Base-by-base conservation (phyloP, 2,888 invertebrate species). In the Amorpha juglandis region DNA sequence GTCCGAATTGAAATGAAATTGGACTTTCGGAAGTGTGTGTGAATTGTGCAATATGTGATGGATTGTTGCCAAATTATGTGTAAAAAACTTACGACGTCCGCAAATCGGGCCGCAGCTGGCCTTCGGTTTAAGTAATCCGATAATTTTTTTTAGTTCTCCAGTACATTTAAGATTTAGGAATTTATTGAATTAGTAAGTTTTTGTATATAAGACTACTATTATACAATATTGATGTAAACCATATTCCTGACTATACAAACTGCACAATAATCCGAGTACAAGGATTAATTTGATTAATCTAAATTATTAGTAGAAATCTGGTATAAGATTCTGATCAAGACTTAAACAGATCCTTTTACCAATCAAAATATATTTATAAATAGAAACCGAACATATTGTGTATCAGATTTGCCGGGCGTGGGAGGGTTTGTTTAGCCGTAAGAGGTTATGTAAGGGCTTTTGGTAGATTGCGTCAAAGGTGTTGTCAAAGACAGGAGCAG, bases 1-100 rank as follows among this genome's bases (percentile, higher is more conserved):
- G 91, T 90, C 88, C 88, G 87, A 89, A 88, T 86, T 82, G 86
- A 88, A 91, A 85, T 84, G 82, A 88, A 91, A 90, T 91, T 91
- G 88, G 86, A 89, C 87, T 87, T 84, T 92, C 91, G 92, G 93
- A 92, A 93, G 91, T 92, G 81, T 82, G 81, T 80, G 81, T 87
- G 86, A 91, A 90, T 90, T 80, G 83, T 82, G 84, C 86, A 86
- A 86, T 88, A 86, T 84, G 81, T 81, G 85, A 88, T 90, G 81
- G 86, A 88, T 88, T 84, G 87, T 88, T 90, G 87, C 85, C 72
- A 86, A 83, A 78, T 74, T 62, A 55, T 45, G 47, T 67, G 11
- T 72, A 80, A 86, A 90, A 92, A 91, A 89, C 84, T 71, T 76
- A 75, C 79, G 74, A 73, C 84, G 87, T 86, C 88, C 88, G 84